Conservation (phyloP, 2,888 invertebrate species). For the Sympetrum striolatum region DNA sequence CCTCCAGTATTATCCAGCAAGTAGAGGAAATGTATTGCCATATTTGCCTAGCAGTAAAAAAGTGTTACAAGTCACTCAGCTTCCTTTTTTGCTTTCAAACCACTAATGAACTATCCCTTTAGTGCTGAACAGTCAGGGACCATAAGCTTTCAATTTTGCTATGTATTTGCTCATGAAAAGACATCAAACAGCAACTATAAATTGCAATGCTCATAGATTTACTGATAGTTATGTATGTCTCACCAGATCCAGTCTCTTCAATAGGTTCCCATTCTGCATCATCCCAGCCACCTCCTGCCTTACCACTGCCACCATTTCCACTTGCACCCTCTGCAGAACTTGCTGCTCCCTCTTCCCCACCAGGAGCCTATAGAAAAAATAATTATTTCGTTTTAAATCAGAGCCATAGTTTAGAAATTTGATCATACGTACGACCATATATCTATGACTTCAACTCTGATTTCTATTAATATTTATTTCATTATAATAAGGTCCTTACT, state of each 20-base stretch:
- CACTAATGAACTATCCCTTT: not conserved
- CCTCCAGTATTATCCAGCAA: too few species aligned
- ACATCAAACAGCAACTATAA: not conserved
- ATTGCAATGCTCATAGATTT: not conserved
- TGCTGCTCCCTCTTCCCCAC: slow-evolving; percentile 56
- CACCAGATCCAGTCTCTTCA: slow-evolving; percentile 70
- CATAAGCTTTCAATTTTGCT: not conserved
- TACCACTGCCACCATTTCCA: slow-evolving; percentile 61
- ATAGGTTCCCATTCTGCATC: slow-evolving; percentile 82
- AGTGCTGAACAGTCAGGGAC: not conserved
- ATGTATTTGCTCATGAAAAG: not conserved
- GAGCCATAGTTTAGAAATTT: too few species aligned
- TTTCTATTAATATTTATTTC: too few species aligned
- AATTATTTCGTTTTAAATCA: not conserved
- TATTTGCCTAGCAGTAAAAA: too few species aligned
- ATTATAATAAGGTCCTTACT: not conserved
- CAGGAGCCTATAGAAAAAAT: slow-evolving; percentile 27
- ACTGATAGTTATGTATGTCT: slow-evolving; percentile 5
- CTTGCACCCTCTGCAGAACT: slow-evolving; percentile 55
- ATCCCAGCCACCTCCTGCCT: slow-evolving; percentile 68
- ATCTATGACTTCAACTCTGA: too few species aligned
- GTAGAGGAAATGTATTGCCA: too few species aligned
- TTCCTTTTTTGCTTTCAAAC: not conserved
- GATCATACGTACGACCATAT: too few species aligned
- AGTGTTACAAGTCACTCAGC: not conserved